phyloP scores from a whole-genome alignment of 2,888 invertebrate species.

The Phyllotreta striolata region DNA sequence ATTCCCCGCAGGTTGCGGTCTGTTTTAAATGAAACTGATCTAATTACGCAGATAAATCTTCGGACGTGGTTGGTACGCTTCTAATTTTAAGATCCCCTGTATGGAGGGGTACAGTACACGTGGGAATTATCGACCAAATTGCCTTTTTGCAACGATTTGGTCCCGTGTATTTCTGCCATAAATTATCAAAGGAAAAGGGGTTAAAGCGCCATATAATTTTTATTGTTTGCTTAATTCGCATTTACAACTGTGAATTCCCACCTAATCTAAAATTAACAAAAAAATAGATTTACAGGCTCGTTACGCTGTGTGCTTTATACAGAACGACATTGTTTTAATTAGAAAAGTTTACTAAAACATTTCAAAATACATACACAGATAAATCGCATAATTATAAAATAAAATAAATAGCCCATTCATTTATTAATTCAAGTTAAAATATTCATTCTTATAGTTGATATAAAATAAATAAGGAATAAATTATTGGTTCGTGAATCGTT shows the following conservation, averaged over 20 bases:
- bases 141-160: constrained; percentile 22
- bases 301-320: constrained; percentile 7
- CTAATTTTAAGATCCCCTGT: constrained; percentile 18
- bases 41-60: constrained; percentile 20
- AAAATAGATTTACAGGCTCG: constrained; percentile 20
- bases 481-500: too few species aligned
- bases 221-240: constrained; percentile 22
- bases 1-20: constrained; percentile 13
- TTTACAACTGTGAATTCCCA: constrained; percentile 23
- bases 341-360: too few species aligned
- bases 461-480: too few species aligned
- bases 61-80: constrained; percentile 1
- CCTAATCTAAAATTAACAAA: constrained; percentile 22
- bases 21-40: constrained; percentile 22
- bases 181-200: constrained; percentile 21
- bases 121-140: constrained; percentile 22
- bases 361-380: too few species aligned
- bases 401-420: too few species aligned
- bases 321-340: background rate
- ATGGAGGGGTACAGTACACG: constrained; percentile 18
- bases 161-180: constrained; percentile 23
- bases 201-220: constrained; percentile 23
- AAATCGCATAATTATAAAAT: too few species aligned
- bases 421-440: too few species aligned
- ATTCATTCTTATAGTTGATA: too few species aligned